Conservation (phyloP, 1,140 invertebrate species). For the Sweltsa coloradensis region DNA sequence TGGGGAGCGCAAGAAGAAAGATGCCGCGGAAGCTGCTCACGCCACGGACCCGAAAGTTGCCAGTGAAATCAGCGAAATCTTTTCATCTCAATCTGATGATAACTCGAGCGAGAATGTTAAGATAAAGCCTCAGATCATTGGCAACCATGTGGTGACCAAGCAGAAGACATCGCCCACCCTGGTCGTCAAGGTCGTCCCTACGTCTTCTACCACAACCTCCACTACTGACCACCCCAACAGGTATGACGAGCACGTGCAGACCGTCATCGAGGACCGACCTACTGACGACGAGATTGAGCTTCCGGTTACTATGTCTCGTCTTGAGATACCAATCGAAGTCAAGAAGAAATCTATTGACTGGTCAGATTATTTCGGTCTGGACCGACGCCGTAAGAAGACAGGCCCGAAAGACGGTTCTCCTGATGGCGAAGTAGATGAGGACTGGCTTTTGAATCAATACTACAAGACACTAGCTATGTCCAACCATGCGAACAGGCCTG, state of each 20-base stretch:
- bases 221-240: too few species aligned
- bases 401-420: slow-evolving; percentile 22
- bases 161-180: too few species aligned
- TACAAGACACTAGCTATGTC: slow-evolving; percentile 27
- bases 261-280: too few species aligned
- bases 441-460: slow-evolving; percentile 41
- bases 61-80: slow-evolving; percentile 7
- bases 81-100: too few species aligned
- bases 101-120: too few species aligned
- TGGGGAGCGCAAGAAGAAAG: background rate
- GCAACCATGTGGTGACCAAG: too few species aligned
- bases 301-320: too few species aligned
- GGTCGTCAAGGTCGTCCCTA: too few species aligned
- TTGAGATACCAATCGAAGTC: slow-evolving; percentile 6
- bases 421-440: slow-evolving; percentile 28
- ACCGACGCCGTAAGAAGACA: slow-evolving; percentile 56
- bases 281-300: too few species aligned
- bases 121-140: too few species aligned
- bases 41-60: slow-evolving; percentile 11
- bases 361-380: slow-evolving; percentile 74
- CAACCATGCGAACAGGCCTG: background rate
- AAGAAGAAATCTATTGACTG: slow-evolving; percentile 71
- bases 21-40: background rate
- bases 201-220: too few species aligned
- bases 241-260: too few species aligned